Base-by-base conservation (phyloP, 1,140 invertebrate genomes). In the Copidosoma floridanum region DNA sequence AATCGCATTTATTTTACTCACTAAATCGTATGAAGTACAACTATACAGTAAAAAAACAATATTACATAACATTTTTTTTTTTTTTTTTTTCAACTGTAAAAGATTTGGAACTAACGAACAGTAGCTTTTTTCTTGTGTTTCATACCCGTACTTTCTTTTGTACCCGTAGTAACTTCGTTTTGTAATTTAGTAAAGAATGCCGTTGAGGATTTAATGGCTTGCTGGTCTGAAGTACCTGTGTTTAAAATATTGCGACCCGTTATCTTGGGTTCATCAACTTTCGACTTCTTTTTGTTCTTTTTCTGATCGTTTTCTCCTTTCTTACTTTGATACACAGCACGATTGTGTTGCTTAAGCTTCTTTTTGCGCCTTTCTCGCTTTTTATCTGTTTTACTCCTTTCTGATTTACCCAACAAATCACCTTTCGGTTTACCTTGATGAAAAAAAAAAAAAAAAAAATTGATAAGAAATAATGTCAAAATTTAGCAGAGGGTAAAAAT, bases 321-420 rank as follows among this genome's bases (percentile, higher is more conserved):
- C 18, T 85, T 55, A 76, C 68, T 64, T 76, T 77, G 37, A 76
- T 69, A 26, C 59, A 75, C 76, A 60, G 74, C 71, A 57, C 68
- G 47, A 67, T 65, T 51, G 81, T 83, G 81, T 70, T 95, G 92
- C 14, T 84, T 84, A 27, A 84, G 75, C 75, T 98, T 98, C 80
- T 97, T 98, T 68, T 88, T 86, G 54, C 95, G 83, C 63, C 94
- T 83, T 69, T 93, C 91, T 38, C 94, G 84, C 66, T 95, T 95
- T 79, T 88, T 95, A 76, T 98, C 95, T 0, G 94, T 95, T 27
- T 83, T 81, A 0, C 88, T 88, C 71, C 88, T 84, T 80, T 98
- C 95, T 26, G 85, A 82, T 77, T 89, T 88, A 29, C 89, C 91
- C 66, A 93, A 87, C 0, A 92, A 55, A 48, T 91, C 88, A 44